phyloP scores from a whole-genome alignment of 2,113 vertebrate genomes.

The Alectura lathami region DNA sequence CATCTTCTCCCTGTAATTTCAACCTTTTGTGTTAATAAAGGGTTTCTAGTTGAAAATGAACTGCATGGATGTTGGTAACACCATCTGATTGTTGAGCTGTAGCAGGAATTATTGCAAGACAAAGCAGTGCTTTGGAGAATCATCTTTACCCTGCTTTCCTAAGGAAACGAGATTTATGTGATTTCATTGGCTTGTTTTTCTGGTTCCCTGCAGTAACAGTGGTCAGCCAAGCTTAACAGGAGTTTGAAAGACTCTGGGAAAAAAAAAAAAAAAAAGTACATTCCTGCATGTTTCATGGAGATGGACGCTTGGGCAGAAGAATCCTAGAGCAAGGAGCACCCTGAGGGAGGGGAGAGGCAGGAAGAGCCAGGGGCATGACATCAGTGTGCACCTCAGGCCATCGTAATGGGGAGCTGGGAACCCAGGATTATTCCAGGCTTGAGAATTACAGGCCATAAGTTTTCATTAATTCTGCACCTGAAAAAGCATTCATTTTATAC shows the following conservation, averaged over 20 bases:
- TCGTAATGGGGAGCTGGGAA: accelerated
- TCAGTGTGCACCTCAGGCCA: accelerated
- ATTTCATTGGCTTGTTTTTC: neutral
- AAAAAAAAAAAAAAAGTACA: neutral
- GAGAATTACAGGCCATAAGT: neutral
- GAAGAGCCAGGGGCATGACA: accelerated
- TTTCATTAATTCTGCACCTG: neutral
- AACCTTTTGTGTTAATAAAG: neutral
- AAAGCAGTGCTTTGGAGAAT: neutral
- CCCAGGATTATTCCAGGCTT: neutral
- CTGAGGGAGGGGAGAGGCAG: neutral
- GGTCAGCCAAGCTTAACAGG: neutral
- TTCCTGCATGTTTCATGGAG: neutral
- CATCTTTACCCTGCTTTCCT: neutral
- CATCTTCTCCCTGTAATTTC: accelerated
- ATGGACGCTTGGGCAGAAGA: neutral
- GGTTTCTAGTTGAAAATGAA: neutral
- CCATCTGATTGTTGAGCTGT: neutral
- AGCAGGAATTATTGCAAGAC: neutral
- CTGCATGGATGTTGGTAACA: neutral
- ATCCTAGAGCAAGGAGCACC: accelerated
- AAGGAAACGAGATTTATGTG: neutral
- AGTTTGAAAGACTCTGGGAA: neutral
- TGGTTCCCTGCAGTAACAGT: neutral
- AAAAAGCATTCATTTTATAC: neutral